Base-by-base conservation (phyloP, 2,888 invertebrate genomes). In the Apodemia hepburni region DNA sequence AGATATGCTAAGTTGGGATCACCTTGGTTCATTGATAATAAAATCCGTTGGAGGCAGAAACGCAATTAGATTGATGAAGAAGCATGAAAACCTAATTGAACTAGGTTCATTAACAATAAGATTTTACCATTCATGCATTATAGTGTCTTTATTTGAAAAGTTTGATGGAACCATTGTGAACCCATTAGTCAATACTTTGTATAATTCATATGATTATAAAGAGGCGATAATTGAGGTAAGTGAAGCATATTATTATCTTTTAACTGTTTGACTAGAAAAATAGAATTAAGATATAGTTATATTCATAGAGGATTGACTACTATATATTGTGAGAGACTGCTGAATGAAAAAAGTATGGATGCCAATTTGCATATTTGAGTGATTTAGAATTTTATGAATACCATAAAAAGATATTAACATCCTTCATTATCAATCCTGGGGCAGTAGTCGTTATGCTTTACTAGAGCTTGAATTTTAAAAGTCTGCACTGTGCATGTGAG, bases 1-100 rank as follows among this genome's bases (percentile, higher is more conserved):
- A 61, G 81, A 87, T 60, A 91, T 93, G 66, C 74, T 93, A 35
- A 85, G 86, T 73, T 95, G 95, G 95, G 93, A 92, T 57, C 89
- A 92, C 54, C 77, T 95, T 12, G 93, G 93, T 2, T 82, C 87
- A 3, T 75, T 93, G 29, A 92, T 95, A 73, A 90, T 95, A 59
- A 93, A 93, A 72, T 93, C 92, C 0, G 82, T 95, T 35, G 94
- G 94, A 17, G 92, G 94, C 1, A 87, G 81, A 64, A 89, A 91
- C 69, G 92, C 94, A 0, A 80, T 94, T 47, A 86, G 88, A 69
- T 80, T 95, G 38, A 80, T 95, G 73, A 84, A 85, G 67, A 92
- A 91, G 68, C 87, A 94, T 68, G 86, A 93, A 0, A 80, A 85
- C 64, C 75, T 90, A 67, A 92, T 95, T 60, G 92, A 93, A 0